Evolutionary conservation across 2,797 vertebrate genomes (phyloP), one percentile per base, ranked within the genome.

Genomic region (Antennarius maculatus): DNA sequence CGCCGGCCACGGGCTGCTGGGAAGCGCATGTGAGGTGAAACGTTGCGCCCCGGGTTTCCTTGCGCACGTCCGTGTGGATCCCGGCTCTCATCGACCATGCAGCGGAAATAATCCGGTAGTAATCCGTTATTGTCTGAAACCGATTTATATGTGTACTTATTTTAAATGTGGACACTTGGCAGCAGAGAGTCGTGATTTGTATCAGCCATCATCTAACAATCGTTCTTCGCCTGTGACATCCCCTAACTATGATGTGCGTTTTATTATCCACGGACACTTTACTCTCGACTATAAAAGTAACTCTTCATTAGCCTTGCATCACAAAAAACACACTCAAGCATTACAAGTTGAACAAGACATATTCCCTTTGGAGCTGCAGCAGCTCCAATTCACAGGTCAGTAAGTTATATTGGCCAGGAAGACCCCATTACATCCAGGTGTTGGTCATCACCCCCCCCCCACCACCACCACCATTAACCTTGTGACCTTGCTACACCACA

Each of bases 381-480:
- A 41, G 46, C 45, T 11, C 28, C 50, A 66, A 76, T 73, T 61
- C 71, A 79, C 52, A 34, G 51, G 18, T 63, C 60, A 23, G 54
- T 77, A 63, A 80, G 79, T 55, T n/a, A 53, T 50, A 37, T 18
- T 51, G 54, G 76, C 62, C 17, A 39, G 56, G 46, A 66, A 77
- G 69, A 75, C 66, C 63, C 73, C 52, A 16, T 66, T 3, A 15
- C 69, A 65, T 81, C 72, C 84, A 88, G 84, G 83, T 87, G 86
- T 69, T 71, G 73, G 61, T 56, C 80, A 55, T 79, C 78, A 72
- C 63, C 66, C 57, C 39, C 67, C 57, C 34, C n/a, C 79, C 78
- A 72, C 63, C 66, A 55, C 39, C 67, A 55, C 34, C n/a, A 41
- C 66, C 63, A 54, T 76, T 87, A 82, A 88, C 87, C 81, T 52